phyloP scores from a whole-genome alignment of 1,140 invertebrate genomes.

The Neotoxoptera formosana region DNA sequence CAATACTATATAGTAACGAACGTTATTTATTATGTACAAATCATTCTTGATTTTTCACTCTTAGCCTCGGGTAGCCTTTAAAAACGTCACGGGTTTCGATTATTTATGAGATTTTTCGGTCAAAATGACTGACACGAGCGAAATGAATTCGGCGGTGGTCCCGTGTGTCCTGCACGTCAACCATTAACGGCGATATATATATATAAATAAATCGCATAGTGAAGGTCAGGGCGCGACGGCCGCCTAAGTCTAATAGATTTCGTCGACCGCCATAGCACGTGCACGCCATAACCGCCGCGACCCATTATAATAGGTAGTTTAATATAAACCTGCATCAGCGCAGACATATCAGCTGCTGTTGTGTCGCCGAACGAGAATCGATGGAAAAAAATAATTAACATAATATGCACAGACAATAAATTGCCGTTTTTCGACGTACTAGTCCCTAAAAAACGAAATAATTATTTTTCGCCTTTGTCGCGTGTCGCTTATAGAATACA shows the following conservation, averaged over 20 bases:
- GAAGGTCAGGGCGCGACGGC: neutral
- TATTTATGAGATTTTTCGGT: slow-evolving; percentile 24
- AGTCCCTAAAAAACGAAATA: neutral
- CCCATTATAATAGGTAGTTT: neutral
- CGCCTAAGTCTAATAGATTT: neutral
- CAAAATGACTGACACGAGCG: neutral
- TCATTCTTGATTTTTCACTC: slow-evolving; percentile 22
- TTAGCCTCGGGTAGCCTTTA: neutral
- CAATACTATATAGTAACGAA: neutral
- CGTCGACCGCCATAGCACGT: neutral
- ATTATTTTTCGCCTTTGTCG: neutral
- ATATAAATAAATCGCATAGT: neutral
- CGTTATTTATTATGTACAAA: neutral
- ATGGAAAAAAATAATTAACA: neutral
- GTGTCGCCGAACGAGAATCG: neutral
- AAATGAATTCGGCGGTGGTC: neutral
- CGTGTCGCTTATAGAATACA: no score
- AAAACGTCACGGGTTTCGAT: slow-evolving; percentile 27
- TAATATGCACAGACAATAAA: neutral
- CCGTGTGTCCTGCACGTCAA: neutral
- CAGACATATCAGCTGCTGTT: neutral
- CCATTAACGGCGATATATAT: slow-evolving; percentile 1
- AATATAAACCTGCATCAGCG: neutral
- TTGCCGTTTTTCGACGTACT: neutral
- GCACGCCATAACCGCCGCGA: neutral